These are phyloP conservation scores for Megalops cyprinoides DNA, from an alignment of 2,797 vertebrate species.

Conservation along the genomic window DNA sequence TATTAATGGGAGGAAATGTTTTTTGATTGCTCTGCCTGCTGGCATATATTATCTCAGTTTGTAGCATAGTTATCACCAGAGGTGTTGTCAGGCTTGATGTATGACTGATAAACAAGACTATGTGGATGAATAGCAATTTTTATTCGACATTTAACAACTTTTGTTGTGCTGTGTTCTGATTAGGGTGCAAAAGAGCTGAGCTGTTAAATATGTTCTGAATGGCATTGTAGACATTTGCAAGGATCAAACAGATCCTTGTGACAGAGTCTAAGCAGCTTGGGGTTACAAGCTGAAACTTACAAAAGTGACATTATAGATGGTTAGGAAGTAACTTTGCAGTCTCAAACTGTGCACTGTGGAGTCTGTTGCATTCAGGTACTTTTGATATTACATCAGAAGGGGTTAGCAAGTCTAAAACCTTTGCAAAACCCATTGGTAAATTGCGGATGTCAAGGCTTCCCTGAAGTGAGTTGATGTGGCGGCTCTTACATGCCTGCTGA, in stretches of 20 bases:
- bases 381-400: too few relatives aligned
- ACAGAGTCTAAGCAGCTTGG: neutral
- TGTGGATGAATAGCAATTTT: neutral
- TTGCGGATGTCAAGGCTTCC: neutral
- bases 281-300: neutral
- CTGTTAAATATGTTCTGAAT: neutral
- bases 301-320: neutral
- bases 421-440: too few relatives aligned
- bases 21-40: too few relatives aligned
- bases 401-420: too few relatives aligned
- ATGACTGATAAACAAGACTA: neutral
- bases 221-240: neutral
- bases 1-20: too few relatives aligned
- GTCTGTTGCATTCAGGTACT: too few relatives aligned
- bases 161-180: neutral
- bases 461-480: neutral
- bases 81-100: neutral
- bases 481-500: neutral
- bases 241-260: too few relatives aligned
- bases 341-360: too few relatives aligned
- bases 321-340: too few relatives aligned
- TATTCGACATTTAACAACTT: neutral
- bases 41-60: too few relatives aligned
- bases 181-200: neutral
- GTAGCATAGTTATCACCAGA: too few relatives aligned